A percentile compares a stretch with the other conserved stretches of the same genome.
phyloP scores from a whole-genome alignment of 2,888 invertebrate genomes.

The Leptogaster cylindrica region DNA sequence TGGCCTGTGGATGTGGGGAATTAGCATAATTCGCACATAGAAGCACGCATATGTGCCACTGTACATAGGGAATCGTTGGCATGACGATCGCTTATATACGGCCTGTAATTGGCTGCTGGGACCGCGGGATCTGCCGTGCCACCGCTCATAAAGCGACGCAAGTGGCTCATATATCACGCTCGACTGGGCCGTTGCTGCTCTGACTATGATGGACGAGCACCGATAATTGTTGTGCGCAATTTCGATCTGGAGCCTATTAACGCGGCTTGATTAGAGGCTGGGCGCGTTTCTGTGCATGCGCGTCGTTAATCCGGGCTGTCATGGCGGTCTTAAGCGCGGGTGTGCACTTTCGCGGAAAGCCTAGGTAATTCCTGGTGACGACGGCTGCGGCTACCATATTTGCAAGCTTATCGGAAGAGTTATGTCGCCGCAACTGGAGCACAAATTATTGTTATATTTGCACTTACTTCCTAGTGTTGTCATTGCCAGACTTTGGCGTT shows the following conservation, averaged over 20 bases:
- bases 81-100: conserved; percentile 39
- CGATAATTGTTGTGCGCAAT: conserved; percentile 31
- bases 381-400: too few species aligned
- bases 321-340: too few species aligned
- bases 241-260: conserved; percentile 26
- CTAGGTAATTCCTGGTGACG: too few species aligned
- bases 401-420: too few species aligned
- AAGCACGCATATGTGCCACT: conserved; percentile 17
- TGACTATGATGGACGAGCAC: conserved; percentile 30
- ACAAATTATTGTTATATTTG: too few species aligned
- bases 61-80: conserved; percentile 25
- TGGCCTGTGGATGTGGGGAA: conserved; percentile 25
- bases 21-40: conserved; percentile 36
- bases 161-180: conserved; percentile 36
- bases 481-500: too few species aligned
- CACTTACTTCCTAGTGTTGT: too few species aligned
- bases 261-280: conserved; percentile 23
- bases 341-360: too few species aligned
- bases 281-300: neutral
- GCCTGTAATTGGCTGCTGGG: conserved; percentile 31
- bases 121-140: neutral
- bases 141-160: conserved; percentile 2
- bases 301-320: neutral
- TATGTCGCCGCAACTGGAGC: too few species aligned
- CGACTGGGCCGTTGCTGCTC: conserved; percentile 9